Evolutionary conservation across 2,888 invertebrate genomes (phyloP), one percentile per base, ranked within the genome.

Genomic region (Himalopsyche anomala): DNA sequence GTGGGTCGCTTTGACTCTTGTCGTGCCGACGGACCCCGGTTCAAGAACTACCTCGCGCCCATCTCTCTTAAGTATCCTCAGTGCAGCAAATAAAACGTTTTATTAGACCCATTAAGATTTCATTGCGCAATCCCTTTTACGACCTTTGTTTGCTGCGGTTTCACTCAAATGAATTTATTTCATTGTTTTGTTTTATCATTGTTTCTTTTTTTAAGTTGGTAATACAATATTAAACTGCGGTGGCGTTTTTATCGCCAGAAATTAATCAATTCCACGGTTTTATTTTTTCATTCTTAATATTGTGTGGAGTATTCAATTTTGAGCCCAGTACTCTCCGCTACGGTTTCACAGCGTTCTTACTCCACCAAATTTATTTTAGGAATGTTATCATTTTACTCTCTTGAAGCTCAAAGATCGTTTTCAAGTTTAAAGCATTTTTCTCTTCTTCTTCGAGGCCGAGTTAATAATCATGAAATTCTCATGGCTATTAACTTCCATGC

Each of bases 41-140:
- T 45, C 19, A 36, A 45, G 40, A 38, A 36, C 74, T 80, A 45
- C 79, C 55, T 80, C 19, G 55, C 51, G 51, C 80, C 80, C 84
- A 80, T 79, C 79, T 80, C 84, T 79, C 55, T 28, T 80, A 55
- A 51, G 80, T 54, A 80, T 56, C 28, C 84, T 79, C 54, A 15
- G 80, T 74, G 36, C 74, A 84, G 80, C 36, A 80, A 84, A 80
- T 84, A 55, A 84, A 84, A 80, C 80, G 80, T 80, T 84, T 84
- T 84, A 84, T 84, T 84, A 80, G 80, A 84, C 84, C 80, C 84
- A 80, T 84, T 84, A 84, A 51, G 84, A 74, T 84, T 80, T 84
- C 84, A 84, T 84, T 79, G 80, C 80, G 42, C 83, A 69, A 74
- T 74, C 74, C 74, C 74, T 36, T 74, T 74, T 74, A 79, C 79